phyloP scores from a whole-genome alignment of 2,888 invertebrate genomes.

The Trissoscelio sp. region DNA sequence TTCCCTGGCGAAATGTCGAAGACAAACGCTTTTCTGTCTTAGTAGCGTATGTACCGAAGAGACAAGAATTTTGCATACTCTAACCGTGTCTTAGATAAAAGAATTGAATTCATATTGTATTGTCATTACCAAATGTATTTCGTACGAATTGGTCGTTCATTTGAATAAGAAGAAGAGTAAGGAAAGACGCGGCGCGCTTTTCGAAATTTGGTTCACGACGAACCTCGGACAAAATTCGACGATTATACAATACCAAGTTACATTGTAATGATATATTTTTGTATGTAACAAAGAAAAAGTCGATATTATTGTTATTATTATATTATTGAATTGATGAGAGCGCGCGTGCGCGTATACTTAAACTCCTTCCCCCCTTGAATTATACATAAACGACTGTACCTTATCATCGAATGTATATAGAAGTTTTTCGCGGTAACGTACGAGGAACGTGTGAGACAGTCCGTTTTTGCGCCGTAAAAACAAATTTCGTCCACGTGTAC shows the following conservation, averaged over 20 bases:
- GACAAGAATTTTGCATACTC: slow-evolving; percentile 51
- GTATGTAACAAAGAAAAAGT: slow-evolving; percentile 61
- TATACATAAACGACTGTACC: slow-evolving; percentile 60
- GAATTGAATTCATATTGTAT: slow-evolving; percentile 45
- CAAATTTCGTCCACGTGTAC: slow-evolving; percentile 42
- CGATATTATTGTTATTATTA: slow-evolving; percentile 66
- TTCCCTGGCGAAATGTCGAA: slow-evolving; percentile 62
- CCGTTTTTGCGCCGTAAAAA: slow-evolving; percentile 37
- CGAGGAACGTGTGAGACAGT: slow-evolving; percentile 57
- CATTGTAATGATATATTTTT: slow-evolving; percentile 67
- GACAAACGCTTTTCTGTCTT: slow-evolving; percentile 65
- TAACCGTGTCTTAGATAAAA: slow-evolving; percentile 48
- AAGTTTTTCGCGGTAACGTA: slow-evolving; percentile 46
- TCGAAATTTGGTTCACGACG: slow-evolving; percentile 27
- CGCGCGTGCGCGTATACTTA: slow-evolving; percentile 49
- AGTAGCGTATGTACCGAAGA: neutral
- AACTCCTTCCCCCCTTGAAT: no score
- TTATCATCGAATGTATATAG: slow-evolving; percentile 67
- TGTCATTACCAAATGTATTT: slow-evolving; percentile 38
- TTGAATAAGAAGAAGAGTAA: neutral
- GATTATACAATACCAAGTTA: slow-evolving; percentile 55
- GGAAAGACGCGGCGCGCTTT: neutral
- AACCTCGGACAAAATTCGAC: slow-evolving; percentile 44
- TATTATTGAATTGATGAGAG: slow-evolving; percentile 53
- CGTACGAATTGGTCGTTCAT: slow-evolving; percentile 24